Percentiles rank a stretch among this genome's conserved stretches.
Conservation (phyloP, 2,888 invertebrate genomes). For the Choreutis nemorana region DNA sequence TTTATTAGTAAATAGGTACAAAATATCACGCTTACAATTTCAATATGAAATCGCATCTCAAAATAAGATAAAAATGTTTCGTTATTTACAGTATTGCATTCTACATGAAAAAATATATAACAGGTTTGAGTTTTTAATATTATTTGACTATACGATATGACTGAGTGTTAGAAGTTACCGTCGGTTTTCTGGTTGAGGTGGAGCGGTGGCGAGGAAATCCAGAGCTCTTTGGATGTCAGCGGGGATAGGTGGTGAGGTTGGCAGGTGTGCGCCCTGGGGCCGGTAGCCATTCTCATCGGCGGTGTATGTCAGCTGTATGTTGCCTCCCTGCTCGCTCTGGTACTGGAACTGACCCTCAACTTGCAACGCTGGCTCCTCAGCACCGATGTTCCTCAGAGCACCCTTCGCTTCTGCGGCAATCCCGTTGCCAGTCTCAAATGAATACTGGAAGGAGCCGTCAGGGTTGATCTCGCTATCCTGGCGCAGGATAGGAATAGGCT, state of each 20-base stretch:
- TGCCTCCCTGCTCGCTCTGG: conserved; percentile 68
- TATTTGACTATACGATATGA: no score
- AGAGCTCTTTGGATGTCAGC: conserved; percentile 72
- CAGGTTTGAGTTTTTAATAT: no score
- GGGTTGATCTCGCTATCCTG: conserved; percentile 62
- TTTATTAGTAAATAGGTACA: not conserved
- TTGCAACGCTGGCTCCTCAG: conserved; percentile 55
- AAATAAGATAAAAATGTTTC: not conserved
- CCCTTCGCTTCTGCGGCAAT: conserved; percentile 67
- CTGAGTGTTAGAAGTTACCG: conserved; percentile 4
- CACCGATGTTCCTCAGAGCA: conserved; percentile 59
- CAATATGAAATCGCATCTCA: not conserved
- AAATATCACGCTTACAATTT: not conserved
- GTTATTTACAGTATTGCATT: no score
- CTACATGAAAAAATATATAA: no score
- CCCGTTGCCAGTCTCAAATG: conserved; percentile 72
- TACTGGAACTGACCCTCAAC: conserved; percentile 71
- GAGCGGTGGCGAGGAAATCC: conserved; percentile 71
- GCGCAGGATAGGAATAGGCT: conserved; percentile 58
- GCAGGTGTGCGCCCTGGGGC: conserved; percentile 68
- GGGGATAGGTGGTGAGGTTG: conserved; percentile 75
- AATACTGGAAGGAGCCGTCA: conserved; percentile 67
- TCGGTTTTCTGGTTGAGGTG: conserved; percentile 48
- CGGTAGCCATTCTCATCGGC: conserved; percentile 78
- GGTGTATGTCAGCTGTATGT: conserved; percentile 67